phyloP scores from a whole-genome alignment of 2,113 vertebrate genomes.

The Cairina moschata region DNA sequence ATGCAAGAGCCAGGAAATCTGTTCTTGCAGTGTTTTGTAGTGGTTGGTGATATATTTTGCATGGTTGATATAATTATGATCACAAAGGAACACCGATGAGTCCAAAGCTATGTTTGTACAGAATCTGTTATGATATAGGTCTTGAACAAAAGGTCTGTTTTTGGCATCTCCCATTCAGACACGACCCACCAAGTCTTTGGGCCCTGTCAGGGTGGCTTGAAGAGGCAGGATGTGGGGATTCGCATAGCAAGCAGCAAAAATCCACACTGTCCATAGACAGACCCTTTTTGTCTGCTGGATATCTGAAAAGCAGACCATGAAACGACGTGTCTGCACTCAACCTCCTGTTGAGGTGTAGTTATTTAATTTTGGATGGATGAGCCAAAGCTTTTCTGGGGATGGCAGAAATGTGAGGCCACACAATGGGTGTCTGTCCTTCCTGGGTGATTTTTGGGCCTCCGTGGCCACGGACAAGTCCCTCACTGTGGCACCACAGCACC shows the following conservation, averaged over 20 bases:
- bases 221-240: not conserved
- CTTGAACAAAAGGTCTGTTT: not conserved
- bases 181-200: accelerated
- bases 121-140: not conserved
- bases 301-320: not conserved
- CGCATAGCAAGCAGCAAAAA: accelerated
- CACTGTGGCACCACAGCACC: accelerated
- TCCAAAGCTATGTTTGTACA: accelerated
- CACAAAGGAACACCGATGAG: not conserved
- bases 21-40: not conserved
- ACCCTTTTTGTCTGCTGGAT: not conserved
- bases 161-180: not conserved
- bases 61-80: not conserved
- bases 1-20: not conserved
- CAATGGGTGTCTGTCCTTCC: accelerated
- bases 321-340: not conserved
- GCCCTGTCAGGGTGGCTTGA: not conserved
- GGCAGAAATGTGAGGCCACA: accelerated
- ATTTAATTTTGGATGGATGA: no score
- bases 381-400: accelerated
- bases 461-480: accelerated
- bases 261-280: not conserved
- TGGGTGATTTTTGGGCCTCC: accelerated
- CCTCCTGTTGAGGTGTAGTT: not conserved
- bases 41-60: not conserved